Conservation (phyloP, 1,140 invertebrate genomes). For the Psix sp. region DNA sequence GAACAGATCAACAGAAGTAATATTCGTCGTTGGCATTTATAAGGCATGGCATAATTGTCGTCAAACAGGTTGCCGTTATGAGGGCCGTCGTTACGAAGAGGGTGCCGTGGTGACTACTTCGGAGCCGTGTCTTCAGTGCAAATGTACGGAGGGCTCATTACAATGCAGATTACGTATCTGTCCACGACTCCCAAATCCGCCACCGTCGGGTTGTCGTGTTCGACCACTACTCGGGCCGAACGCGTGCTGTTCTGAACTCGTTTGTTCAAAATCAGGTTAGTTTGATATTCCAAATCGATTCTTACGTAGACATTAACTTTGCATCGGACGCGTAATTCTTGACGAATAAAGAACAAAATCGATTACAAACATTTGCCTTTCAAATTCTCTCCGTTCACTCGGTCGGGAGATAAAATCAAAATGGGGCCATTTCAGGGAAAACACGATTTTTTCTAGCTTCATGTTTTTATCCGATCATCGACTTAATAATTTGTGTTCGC, state of each 20-base stretch:
- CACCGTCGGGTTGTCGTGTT: conserved; percentile 82
- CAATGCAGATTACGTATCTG: conserved; percentile 87
- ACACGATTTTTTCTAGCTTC: no score
- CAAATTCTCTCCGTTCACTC: conserved; percentile 24
- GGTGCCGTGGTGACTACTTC: conserved; percentile 81
- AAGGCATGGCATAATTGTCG: conserved; percentile 52
- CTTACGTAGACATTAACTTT: conserved; percentile 56
- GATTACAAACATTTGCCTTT: conserved; percentile 61
- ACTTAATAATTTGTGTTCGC: no score
- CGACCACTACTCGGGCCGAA: conserved; percentile 82
- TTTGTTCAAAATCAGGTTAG: conserved; percentile 81
- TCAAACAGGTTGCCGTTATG: conserved; percentile 81
- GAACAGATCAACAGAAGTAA: conserved; percentile 15
- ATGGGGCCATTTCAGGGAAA: conserved; percentile 3
- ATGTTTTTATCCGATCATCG: no score
- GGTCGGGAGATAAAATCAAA: conserved; percentile 19
- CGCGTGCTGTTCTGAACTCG: conserved; percentile 85
- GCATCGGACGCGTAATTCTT: conserved; percentile 43
- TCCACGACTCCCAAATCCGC: conserved; percentile 84
- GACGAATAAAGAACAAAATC: conserved; percentile 58
- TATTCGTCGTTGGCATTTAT: conserved; percentile 46
- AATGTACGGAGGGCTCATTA: conserved; percentile 83
- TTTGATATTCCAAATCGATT: conserved; percentile 62
- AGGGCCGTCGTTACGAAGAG: conserved; percentile 81
- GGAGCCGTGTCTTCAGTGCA: conserved; percentile 87